A percentile compares a stretch with the other conserved stretches of the same genome.
Conservation (phyloP, 2,113 vertebrate species). For the Trichomycterus rosablanca region DNA sequence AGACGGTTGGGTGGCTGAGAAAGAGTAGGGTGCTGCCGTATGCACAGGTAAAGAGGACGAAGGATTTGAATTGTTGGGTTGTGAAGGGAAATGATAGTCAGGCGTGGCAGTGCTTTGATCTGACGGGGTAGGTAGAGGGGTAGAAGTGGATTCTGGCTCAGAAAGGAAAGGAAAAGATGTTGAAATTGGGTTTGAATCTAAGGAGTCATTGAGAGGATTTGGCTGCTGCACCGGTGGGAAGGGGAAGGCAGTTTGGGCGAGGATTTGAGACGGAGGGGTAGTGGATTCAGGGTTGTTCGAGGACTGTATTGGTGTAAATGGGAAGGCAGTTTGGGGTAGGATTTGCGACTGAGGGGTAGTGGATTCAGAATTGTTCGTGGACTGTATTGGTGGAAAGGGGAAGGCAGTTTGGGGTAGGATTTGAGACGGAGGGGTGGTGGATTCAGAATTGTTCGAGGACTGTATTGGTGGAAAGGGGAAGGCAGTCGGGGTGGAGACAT, state of each 20-base stretch:
- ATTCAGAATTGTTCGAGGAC: slow-evolving; percentile 22
- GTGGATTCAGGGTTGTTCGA: too few species aligned
- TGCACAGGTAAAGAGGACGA: slow-evolving; percentile 2
- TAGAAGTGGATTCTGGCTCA: slow-evolving; percentile 9
- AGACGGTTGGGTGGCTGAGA: slow-evolving; percentile 14
- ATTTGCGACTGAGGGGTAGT: too few species aligned
- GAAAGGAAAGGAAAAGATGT: slow-evolving; percentile 45
- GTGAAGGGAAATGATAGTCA: slow-evolving; percentile 30
- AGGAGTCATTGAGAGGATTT: background rate
- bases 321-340: too few species aligned
- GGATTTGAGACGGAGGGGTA: too few species aligned
- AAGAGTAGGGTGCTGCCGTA: slow-evolving; percentile 14
- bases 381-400: too few species aligned
- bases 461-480: slow-evolving; percentile 51
- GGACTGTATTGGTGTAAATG: too few species aligned
- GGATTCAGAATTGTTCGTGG: too few species aligned
- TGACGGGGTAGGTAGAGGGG: slow-evolving; percentile 16
- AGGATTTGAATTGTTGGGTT: slow-evolving; percentile 38
- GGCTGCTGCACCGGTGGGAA: slow-evolving; percentile 5
- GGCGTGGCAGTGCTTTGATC: slow-evolving; percentile 23
- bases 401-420: slow-evolving; percentile 25
- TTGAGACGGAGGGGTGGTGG: slow-evolving; percentile 29
- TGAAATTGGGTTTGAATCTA: slow-evolving; percentile 30
- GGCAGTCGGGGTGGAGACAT: slow-evolving; percentile 30
- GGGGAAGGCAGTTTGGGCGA: too few species aligned